Percentiles rank a stretch among this genome's conserved stretches.
These are phyloP conservation scores for Popillia japonica DNA, from an alignment of 1,140 invertebrate genomes.

Conservation along the genomic window DNA sequence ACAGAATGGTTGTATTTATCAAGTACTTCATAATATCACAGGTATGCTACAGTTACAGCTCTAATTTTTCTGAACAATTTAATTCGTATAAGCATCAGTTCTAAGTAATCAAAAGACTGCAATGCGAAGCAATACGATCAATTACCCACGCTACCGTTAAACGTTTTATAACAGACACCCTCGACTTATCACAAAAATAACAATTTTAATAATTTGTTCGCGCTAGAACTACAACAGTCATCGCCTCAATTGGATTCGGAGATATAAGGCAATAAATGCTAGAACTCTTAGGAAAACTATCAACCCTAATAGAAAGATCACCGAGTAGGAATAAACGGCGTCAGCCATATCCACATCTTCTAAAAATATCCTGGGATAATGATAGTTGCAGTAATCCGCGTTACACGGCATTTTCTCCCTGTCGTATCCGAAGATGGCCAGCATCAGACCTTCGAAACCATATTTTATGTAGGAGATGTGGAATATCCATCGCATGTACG, in stretches of 20 bases:
- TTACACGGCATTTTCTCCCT: slow-evolving; percentile 72
- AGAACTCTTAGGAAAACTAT: slow-evolving; percentile 50
- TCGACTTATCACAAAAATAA: not conserved
- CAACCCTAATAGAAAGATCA: slow-evolving; percentile 54
- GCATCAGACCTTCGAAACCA: slow-evolving; percentile 75
- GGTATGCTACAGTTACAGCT: not conserved
- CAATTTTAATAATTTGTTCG: not conserved
- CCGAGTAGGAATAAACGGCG: slow-evolving; percentile 66
- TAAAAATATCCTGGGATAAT: slow-evolving; percentile 74
- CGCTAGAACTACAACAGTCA: slow-evolving; percentile 23
- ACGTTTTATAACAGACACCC: not conserved
- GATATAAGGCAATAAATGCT: slow-evolving; percentile 52
- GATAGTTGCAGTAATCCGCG: slow-evolving; percentile 73
- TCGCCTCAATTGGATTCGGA: slow-evolving; percentile 51
- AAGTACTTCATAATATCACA: slow-evolving; percentile 19
- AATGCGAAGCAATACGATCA: no score
- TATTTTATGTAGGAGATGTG: slow-evolving; percentile 85
- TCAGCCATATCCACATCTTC: slow-evolving; percentile 77
- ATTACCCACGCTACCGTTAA: not conserved
- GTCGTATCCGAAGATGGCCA: slow-evolving; percentile 72
- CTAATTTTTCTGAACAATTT: not conserved
- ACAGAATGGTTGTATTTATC: not conserved
- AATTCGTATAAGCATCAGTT: not conserved
- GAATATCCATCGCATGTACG: slow-evolving; percentile 83
- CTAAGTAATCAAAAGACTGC: not conserved